Conservation (phyloP, 2,113 vertebrate species). For the Camelus dromedarius region DNA sequence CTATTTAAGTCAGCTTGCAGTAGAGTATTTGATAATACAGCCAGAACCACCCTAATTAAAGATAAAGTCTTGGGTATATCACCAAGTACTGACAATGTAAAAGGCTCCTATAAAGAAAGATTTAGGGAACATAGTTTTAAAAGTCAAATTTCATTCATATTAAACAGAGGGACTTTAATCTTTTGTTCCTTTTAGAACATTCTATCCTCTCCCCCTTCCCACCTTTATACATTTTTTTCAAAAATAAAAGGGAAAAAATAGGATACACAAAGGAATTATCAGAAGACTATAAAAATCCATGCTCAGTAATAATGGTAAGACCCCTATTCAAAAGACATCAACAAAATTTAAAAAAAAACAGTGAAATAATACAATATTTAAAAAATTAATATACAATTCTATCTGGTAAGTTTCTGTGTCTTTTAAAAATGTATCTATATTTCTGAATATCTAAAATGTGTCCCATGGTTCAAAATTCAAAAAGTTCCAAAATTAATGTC, state of each 20-base stretch:
- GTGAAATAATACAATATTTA: neutral
- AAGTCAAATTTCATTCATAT: constrained; percentile 25
- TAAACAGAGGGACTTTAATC: neutral
- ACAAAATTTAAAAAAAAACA: neutral
- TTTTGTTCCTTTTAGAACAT: constrained; percentile 2
- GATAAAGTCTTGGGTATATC: constrained; percentile 8
- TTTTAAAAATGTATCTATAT: neutral
- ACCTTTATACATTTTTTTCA: neutral
- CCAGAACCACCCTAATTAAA: neutral
- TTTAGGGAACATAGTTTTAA: neutral
- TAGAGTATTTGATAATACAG: neutral
- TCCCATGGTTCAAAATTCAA: constrained; percentile 46
- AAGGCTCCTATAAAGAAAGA: neutral
- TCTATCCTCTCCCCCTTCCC: neutral
- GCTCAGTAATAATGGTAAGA: neutral
- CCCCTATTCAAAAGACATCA: neutral
- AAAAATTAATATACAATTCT: constrained; percentile 43
- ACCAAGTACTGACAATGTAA: constrained; percentile 14
- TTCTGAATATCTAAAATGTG: constrained; percentile 24
- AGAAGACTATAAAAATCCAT: neutral
- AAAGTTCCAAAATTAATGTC: neutral
- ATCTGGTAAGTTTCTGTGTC: constrained; percentile 33
- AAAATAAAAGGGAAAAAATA: constrained; percentile 34
- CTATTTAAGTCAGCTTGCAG: neutral
- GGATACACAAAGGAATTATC: neutral